These are phyloP conservation scores for Schlechtendalia chinensis DNA, from an alignment of 1,140 invertebrate species.

Conservation along the genomic window DNA sequence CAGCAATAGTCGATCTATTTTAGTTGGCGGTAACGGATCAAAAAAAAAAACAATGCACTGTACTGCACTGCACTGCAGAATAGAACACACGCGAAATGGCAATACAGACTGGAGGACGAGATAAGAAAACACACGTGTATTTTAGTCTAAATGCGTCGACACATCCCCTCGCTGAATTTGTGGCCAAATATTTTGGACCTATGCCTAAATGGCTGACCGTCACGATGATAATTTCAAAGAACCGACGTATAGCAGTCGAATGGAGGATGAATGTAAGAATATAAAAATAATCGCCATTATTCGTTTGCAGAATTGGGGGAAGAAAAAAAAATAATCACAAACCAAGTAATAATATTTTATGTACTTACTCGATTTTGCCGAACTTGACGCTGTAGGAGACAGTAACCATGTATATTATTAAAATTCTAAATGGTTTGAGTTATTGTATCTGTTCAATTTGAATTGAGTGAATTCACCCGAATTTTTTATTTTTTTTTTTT, in stretches of 20 bases:
- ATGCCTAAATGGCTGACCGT: slow-evolving; percentile 13
- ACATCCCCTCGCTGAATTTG: slow-evolving; percentile 35
- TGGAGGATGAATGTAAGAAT: not conserved
- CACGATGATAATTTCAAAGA: not conserved
- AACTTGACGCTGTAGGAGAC: not conserved
- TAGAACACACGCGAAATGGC: not conserved
- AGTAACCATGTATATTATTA: not conserved
- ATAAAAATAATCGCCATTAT: not conserved
- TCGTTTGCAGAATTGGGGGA: no score
- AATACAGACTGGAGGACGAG: not conserved
- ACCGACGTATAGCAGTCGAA: not conserved
- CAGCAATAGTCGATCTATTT: slow-evolving; percentile 5
- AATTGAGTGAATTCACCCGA: not conserved
- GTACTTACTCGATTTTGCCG: slow-evolving; percentile 16
- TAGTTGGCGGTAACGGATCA: not conserved
- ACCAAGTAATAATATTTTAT: not conserved
- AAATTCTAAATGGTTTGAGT: not conserved
- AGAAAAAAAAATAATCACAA: not conserved
- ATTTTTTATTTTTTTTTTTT: no score
- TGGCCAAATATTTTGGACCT: slow-evolving; percentile 31
- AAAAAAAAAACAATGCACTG: slow-evolving; percentile 2
- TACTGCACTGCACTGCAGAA: no score
- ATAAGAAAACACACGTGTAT: slow-evolving; percentile 23
- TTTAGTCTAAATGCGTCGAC: slow-evolving; percentile 35
- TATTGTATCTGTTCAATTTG: not conserved